Conservation (phyloP, 2,888 invertebrate species). For the Rhingia campestris region DNA sequence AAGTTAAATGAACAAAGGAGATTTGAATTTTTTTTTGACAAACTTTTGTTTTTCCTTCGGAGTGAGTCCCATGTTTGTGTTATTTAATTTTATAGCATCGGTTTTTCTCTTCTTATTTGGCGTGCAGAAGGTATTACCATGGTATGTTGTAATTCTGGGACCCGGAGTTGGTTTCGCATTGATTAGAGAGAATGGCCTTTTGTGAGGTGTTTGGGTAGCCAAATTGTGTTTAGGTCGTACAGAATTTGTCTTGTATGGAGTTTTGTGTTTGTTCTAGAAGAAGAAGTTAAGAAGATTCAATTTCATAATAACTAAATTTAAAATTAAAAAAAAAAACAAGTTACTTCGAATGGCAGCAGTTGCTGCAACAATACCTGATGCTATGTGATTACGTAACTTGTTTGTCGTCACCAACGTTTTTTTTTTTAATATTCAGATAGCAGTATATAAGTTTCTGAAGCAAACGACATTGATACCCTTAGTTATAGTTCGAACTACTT, state of each 20-base stretch:
- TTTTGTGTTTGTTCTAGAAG: constrained; percentile 60
- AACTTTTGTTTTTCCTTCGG: constrained; percentile 77
- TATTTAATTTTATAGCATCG: constrained; percentile 75
- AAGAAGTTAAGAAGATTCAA: no score
- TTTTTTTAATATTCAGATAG: no score
- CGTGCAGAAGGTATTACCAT: constrained; percentile 77
- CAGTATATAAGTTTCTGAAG: no score
- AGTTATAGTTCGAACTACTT: no score
- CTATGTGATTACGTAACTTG: no score
- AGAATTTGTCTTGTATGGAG: constrained; percentile 51
- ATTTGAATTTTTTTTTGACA: constrained; percentile 6
- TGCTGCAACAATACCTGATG: no score
- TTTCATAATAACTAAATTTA: no score
- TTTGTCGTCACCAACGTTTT: no score
- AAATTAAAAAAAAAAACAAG: not conserved
- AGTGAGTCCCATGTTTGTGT: constrained; percentile 76
- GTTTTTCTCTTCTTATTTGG: constrained; percentile 75
- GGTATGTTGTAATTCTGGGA: constrained; percentile 15
- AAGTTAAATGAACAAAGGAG: not conserved
- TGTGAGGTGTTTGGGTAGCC: constrained; percentile 47
- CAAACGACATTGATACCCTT: no score
- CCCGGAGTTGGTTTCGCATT: constrained; percentile 7
- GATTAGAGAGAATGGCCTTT: constrained; percentile 48
- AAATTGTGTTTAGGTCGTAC: constrained; percentile 26
- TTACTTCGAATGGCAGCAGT: not conserved